Evolutionary conservation across 2,113 vertebrate species (phyloP).

Genomic region (Dasyprocta punctata): DNA sequence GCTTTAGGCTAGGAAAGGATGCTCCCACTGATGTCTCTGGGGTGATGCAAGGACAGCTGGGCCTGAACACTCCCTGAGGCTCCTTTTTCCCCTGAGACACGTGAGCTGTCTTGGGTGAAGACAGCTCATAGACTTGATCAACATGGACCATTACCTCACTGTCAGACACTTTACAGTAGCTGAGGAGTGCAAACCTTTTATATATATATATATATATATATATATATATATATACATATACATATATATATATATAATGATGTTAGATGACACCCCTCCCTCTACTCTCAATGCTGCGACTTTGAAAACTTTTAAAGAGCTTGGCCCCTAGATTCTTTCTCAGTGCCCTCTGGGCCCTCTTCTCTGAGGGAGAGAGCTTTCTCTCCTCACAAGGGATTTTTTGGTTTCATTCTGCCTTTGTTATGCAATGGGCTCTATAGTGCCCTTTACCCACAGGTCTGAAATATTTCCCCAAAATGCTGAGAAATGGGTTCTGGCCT

Average conservation of each 20-base stretch:
- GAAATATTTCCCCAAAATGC: neutral
- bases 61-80: conserved; percentile 54
- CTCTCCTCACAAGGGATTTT: conserved; percentile 54
- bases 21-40: conserved; percentile 72
- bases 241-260: neutral
- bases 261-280: conserved; percentile 33
- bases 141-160: conserved; percentile 86
- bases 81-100: conserved; percentile 71
- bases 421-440: conserved; percentile 55
- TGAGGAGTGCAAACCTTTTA: conserved; percentile 69
- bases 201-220: neutral
- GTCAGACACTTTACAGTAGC: conserved; percentile 84
- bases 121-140: conserved; percentile 70
- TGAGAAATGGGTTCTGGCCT: conserved; percentile 18
- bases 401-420: conserved; percentile 67
- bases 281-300: conserved; percentile 7
- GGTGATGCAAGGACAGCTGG: conserved; percentile 78
- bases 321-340: conserved; percentile 51
- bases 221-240: neutral
- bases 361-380: conserved; percentile 41
- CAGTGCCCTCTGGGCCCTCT: conserved; percentile 34
- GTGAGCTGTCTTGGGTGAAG: conserved; percentile 63
- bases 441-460: conserved; percentile 14
- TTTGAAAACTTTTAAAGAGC: conserved; percentile 63
- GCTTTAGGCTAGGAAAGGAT: conserved; percentile 73